phyloP scores from a whole-genome alignment of 2,888 invertebrate genomes.

The Lasioglossum lativentre region DNA sequence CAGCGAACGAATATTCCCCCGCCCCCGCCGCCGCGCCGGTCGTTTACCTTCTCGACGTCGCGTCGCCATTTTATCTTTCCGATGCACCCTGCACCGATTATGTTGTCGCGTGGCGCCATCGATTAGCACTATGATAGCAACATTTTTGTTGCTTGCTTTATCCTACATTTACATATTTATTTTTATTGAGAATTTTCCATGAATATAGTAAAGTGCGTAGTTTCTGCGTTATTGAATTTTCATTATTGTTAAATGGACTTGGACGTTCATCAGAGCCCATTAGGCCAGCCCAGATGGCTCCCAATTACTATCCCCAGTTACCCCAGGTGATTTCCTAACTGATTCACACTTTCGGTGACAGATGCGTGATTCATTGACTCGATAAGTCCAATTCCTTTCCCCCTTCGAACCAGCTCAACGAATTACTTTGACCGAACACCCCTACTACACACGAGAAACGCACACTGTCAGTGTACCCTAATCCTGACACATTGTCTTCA shows the following conservation, averaged over 20 bases:
- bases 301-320: neutral
- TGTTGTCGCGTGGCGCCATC: neutral
- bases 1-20: neutral
- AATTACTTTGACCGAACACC: slow-evolving; percentile 1
- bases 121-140: neutral
- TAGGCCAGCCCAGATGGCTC: neutral
- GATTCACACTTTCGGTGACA: slow-evolving; percentile 11
- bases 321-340: slow-evolving; percentile 8
- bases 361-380: slow-evolving; percentile 14
- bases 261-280: neutral
- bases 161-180: neutral
- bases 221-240: neutral
- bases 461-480: neutral
- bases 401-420: neutral
- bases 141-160: neutral
- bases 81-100: neutral
- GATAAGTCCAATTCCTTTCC: slow-evolving; percentile 8
- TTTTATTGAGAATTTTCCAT: neutral
- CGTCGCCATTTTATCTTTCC: neutral
- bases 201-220: neutral
- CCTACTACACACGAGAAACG: neutral
- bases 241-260: neutral
- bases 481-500: neutral
- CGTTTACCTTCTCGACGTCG: neutral
- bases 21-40: neutral